Evolutionary conservation across 1,140 invertebrate species (phyloP).

Genomic region (Solenopsis invicta): DNA sequence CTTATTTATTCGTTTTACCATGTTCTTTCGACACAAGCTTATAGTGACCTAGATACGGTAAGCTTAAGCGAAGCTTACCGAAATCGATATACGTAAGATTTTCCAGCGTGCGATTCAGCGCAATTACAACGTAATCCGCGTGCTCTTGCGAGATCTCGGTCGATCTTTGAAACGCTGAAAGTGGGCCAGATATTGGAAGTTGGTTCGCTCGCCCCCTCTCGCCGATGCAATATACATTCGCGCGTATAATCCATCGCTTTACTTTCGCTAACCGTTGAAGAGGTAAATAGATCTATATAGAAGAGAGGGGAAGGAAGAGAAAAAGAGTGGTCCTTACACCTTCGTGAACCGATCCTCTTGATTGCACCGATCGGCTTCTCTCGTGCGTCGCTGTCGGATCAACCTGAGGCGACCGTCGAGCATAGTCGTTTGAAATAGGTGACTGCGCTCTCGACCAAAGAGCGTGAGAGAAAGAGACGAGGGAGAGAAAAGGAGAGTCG

Average conservation of each 20-base stretch:
- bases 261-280: constrained; percentile 43
- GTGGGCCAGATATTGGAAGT: constrained; percentile 53
- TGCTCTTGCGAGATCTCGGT: constrained; percentile 29
- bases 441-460: constrained; percentile 46
- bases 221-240: constrained; percentile 41
- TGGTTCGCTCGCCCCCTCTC: neutral
- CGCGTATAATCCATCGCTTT: constrained; percentile 43
- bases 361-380: constrained; percentile 58
- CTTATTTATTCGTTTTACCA: neutral
- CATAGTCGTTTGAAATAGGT: constrained; percentile 47
- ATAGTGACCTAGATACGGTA: constrained; percentile 55
- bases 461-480: neutral
- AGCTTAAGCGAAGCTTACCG: constrained; percentile 13
- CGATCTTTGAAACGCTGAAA: constrained; percentile 16
- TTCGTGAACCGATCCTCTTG: constrained; percentile 37
- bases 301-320: neutral
- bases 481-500: neutral
- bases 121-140: constrained; percentile 68
- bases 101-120: constrained; percentile 60
- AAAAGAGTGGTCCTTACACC: constrained; percentile 51
- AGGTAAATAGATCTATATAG: constrained; percentile 33
- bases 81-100: constrained; percentile 56
- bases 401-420: constrained; percentile 57
- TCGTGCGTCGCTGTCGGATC: constrained; percentile 62
- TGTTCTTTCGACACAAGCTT: neutral